phyloP scores from a whole-genome alignment of 2,113 vertebrate genomes.

The Lepus timidus region DNA sequence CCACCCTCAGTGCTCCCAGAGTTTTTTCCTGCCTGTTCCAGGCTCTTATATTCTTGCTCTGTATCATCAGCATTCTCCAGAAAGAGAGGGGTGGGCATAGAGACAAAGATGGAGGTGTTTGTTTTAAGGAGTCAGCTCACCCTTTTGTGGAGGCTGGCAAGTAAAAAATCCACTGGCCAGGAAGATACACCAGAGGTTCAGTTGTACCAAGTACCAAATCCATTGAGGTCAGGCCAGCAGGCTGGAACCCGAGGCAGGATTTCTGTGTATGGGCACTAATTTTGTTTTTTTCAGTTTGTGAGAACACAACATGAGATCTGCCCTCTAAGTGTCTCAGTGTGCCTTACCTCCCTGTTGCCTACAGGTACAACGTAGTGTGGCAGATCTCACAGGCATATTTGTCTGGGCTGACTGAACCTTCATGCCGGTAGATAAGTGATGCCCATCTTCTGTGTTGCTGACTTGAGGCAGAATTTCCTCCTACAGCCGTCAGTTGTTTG shows the following conservation, averaged over 20 bases:
- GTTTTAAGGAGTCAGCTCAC: not conserved
- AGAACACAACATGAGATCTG: not conserved
- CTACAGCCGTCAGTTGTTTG: not conserved
- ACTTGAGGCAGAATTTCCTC: constrained; percentile 20
- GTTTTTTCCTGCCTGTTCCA: constrained; percentile 4
- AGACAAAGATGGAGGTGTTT: not conserved
- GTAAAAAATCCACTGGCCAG: not conserved
- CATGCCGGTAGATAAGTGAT: not conserved
- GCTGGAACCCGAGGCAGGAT: not conserved
- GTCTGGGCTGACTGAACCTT: constrained; percentile 29
- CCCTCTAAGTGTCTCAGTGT: not conserved
- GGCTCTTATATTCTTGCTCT: not conserved
- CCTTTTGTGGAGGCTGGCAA: not conserved
- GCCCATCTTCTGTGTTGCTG: not conserved
- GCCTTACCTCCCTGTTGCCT: not conserved
- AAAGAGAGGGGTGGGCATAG: not conserved
- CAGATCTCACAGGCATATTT: not conserved
- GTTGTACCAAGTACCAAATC: not conserved
- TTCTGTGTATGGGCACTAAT: not conserved
- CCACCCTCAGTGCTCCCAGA: not conserved
- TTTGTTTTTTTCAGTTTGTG: not conserved
- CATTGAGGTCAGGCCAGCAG: not conserved
- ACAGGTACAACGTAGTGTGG: too few species aligned
- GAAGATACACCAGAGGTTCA: not conserved
- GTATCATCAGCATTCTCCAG: not conserved